These are phyloP conservation scores for Poecilia picta DNA, from an alignment of 2,797 vertebrate genomes.

Conservation along the genomic window DNA sequence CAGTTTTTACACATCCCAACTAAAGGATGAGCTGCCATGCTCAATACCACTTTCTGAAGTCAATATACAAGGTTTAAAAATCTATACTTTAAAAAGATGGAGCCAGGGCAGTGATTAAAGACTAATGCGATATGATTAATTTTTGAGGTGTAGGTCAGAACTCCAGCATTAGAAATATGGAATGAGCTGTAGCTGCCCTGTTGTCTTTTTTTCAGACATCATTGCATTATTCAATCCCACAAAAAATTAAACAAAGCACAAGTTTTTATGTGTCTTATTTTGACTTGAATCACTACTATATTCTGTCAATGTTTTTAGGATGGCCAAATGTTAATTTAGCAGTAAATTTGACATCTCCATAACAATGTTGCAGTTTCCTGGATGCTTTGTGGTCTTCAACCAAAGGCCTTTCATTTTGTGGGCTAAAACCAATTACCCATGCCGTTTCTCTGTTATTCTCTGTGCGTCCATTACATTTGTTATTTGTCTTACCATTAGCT, in stretches of 20 bases:
- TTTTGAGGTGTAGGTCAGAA: neutral
- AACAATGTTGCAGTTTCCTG: neutral
- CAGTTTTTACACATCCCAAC: neutral
- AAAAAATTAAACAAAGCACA: neutral
- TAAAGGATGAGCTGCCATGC: neutral
- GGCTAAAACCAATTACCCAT: neutral
- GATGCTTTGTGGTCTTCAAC: neutral
- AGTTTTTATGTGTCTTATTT: neutral
- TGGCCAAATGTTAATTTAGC: neutral
- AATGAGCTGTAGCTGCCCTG: neutral
- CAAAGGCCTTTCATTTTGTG: neutral
- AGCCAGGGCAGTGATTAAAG: neutral
- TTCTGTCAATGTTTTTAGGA: neutral
- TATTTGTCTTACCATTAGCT: conserved; percentile 83
- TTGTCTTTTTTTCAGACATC: neutral
- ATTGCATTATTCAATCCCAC: neutral
- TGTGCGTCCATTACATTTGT: conserved; percentile 5
- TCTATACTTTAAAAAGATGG: neutral
- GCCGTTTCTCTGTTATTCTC: neutral
- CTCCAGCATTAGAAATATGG: neutral
- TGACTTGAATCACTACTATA: neutral
- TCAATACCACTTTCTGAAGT: neutral
- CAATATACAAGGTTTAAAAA: neutral
- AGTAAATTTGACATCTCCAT: neutral
- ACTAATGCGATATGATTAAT: neutral